Evolutionary conservation across 2,797 vertebrate species (phyloP).

Genomic region (Syndactyla subalaris): DNA sequence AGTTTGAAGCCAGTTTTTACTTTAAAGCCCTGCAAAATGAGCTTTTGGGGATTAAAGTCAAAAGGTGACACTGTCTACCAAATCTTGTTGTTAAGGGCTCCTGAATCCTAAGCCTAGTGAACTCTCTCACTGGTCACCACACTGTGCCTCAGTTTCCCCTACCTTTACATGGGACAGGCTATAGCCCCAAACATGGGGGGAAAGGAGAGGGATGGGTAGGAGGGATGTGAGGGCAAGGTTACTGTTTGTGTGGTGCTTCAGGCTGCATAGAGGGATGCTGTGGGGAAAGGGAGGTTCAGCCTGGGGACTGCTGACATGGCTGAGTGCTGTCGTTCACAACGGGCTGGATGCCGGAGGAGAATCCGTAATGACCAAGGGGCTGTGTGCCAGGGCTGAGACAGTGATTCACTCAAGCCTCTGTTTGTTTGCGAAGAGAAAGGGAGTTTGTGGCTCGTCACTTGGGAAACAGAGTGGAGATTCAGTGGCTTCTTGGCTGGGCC

Average conservation of each 20-base stretch:
- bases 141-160: not conserved
- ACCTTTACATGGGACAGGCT: rapidly evolving
- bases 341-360: slow-evolving; percentile 22
- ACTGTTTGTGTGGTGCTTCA: not conserved
- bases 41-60: not conserved
- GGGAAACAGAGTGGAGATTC: slow-evolving; percentile 79
- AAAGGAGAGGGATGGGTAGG: not conserved
- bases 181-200: not conserved
- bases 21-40: not conserved
- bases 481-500: slow-evolving; percentile 26
- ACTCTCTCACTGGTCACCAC: not conserved
- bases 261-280: not conserved
- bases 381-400: slow-evolving; percentile 31
- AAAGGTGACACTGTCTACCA: not conserved
- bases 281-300: not conserved
- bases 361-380: slow-evolving; percentile 35
- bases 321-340: not conserved
- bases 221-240: not conserved
- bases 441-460: slow-evolving; percentile 71
- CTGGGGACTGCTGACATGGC: not conserved
- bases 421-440: slow-evolving; percentile 79
- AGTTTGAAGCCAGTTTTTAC: not conserved
- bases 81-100: not conserved
- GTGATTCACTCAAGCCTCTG: slow-evolving; percentile 68
- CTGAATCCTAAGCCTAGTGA: not conserved